Conservation (phyloP, 1,140 invertebrate genomes). For the Pseudachorutes palmiensis region DNA sequence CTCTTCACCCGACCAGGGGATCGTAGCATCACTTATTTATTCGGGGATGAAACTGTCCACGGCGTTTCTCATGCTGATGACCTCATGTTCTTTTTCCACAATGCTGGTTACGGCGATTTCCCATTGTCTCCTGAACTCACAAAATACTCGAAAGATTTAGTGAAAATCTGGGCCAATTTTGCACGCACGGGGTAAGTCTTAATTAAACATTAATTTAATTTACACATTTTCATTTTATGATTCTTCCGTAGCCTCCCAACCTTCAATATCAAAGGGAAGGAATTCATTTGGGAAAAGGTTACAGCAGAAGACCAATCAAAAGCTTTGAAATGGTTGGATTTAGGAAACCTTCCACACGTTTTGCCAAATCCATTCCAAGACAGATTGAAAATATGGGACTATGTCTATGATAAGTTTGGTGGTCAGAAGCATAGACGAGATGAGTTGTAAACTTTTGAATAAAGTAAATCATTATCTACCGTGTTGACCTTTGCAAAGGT, state of each 20-base stretch:
- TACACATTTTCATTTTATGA: background rate
- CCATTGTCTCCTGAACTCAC: background rate
- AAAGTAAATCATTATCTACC: no score
- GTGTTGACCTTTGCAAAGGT: no score
- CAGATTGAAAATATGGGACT: background rate
- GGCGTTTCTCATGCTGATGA: conserved; percentile 2
- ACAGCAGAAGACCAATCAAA: background rate
- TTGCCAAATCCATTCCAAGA: background rate
- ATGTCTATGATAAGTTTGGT: background rate
- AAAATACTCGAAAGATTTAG: background rate
- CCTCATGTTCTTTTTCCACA: background rate
- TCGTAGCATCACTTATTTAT: background rate
- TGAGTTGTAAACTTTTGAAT: no score
- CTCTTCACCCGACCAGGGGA: background rate
- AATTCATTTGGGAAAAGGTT: background rate
- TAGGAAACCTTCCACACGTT: background rate
- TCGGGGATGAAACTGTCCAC: background rate
- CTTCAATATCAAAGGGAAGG: background rate
- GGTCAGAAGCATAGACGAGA: background rate
- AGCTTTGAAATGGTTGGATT: background rate
- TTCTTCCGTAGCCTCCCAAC: background rate
- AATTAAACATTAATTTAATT: background rate
- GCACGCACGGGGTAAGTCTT: background rate
- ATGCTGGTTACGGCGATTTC: background rate
- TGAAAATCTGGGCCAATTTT: background rate